Evolutionary conservation across 1,140 invertebrate species (phyloP).

Genomic region (Calosoma granatense): DNA sequence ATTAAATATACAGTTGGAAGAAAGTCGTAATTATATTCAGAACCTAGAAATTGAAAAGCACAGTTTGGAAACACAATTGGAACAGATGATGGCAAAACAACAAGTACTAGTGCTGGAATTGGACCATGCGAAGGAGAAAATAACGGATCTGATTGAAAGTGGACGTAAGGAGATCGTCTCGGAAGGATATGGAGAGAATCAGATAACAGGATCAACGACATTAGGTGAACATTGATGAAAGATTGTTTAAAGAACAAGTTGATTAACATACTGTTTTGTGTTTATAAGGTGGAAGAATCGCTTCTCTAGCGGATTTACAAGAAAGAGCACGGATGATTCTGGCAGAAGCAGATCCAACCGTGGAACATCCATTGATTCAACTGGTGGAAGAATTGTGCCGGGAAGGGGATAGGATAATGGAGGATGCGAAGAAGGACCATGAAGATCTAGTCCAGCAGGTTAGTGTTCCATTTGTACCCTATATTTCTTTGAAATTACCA

Average conservation of each 20-base stretch:
- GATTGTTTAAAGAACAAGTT: too few species aligned
- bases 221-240: too few species aligned
- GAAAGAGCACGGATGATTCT: constrained; percentile 41
- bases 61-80: constrained; percentile 44
- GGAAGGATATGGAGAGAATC: constrained; percentile 48
- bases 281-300: constrained; percentile 24
- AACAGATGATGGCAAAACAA: constrained; percentile 43
- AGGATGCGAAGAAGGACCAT: constrained; percentile 50
- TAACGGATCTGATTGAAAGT: constrained; percentile 42
- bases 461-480: constrained; percentile 20
- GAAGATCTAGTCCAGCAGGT: constrained; percentile 66
- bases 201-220: constrained; percentile 19
- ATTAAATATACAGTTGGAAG: constrained; percentile 19
- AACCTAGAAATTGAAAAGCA: constrained; percentile 41
- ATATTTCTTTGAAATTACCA: constrained; percentile 7
- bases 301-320: constrained; percentile 31
- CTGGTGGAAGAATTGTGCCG: constrained; percentile 50
- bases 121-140: constrained; percentile 43
- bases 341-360: constrained; percentile 30
- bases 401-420: constrained; percentile 50
- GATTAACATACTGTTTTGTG: too few species aligned
- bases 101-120: constrained; percentile 41
- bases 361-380: constrained; percentile 39
- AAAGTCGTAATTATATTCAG: constrained; percentile 37
- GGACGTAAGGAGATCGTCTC: constrained; percentile 50